These are phyloP conservation scores for Dufourea novaeangliae DNA, from an alignment of 1,140 invertebrate genomes.

Conservation along the genomic window DNA sequence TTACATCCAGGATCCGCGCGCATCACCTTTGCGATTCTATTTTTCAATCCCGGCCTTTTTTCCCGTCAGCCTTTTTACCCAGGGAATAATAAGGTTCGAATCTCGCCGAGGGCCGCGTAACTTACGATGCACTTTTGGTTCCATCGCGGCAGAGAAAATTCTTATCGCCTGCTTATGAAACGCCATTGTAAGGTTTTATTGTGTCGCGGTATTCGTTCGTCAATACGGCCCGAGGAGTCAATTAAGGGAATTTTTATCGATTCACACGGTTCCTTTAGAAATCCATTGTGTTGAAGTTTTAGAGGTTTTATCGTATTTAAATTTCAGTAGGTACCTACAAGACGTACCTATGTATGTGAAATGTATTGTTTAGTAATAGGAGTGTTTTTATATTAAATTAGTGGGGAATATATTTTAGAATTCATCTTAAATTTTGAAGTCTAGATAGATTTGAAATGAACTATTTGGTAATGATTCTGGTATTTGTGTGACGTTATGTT, in stretches of 20 bases:
- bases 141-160: not conserved
- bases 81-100: slow-evolving; percentile 35
- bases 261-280: not conserved
- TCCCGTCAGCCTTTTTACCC: slow-evolving; percentile 5
- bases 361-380: too few species aligned
- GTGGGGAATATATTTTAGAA: too few species aligned
- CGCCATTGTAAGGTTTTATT: not conserved
- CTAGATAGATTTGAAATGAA: too few species aligned
- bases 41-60: not conserved
- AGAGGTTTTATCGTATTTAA: not conserved
- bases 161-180: slow-evolving; percentile 21
- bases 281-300: not conserved
- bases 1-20: slow-evolving; percentile 10
- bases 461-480: too few species aligned
- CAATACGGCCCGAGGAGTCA: not conserved
- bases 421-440: too few species aligned
- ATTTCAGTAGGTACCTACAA: too few species aligned
- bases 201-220: not conserved
- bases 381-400: too few species aligned
- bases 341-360: too few species aligned
- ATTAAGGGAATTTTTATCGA: not conserved
- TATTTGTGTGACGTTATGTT: too few species aligned
- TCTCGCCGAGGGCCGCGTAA: slow-evolving; percentile 7
- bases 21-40: slow-evolving; percentile 10
- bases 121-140: slow-evolving; percentile 7